Percentiles rank a stretch among this genome's conserved stretches.
Evolutionary conservation across 2,797 vertebrate species (phyloP).

Genomic region (Falco novaeseelandiae): DNA sequence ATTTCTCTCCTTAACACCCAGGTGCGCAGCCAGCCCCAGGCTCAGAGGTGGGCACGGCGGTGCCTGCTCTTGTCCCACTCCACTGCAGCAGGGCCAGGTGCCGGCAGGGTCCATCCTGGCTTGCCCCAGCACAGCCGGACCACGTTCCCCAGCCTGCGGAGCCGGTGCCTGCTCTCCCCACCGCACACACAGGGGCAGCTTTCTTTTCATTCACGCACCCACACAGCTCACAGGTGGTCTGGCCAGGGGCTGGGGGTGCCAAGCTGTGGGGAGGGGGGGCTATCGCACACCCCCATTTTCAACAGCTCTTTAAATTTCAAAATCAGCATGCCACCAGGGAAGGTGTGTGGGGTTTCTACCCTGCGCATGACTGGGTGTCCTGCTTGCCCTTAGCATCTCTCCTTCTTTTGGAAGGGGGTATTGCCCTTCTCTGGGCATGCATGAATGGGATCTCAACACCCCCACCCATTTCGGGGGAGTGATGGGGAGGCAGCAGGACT

Average conservation of each 20-base stretch:
- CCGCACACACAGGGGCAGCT: neutral
- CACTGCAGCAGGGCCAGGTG: accelerated
- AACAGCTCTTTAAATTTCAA: neutral
- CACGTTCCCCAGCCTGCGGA: accelerated
- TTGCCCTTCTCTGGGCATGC: neutral
- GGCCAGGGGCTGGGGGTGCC: neutral
- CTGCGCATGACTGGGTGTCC: neutral
- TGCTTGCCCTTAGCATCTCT: neutral
- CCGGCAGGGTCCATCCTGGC: accelerated
- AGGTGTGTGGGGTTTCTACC: neutral
- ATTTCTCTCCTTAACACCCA: neutral
- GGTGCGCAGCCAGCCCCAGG: neutral
- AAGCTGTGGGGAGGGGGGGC: accelerated
- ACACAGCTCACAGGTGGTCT: neutral
- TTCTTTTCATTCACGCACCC: neutral
- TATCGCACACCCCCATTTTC: neutral
- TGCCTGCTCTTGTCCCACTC: neutral
- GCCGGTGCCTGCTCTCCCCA: neutral
- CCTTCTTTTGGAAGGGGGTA: neutral
- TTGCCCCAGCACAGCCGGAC: accelerated
- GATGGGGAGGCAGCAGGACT: neutral
- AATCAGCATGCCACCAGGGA: neutral
- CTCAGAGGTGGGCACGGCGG: accelerated
- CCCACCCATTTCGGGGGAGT: neutral
- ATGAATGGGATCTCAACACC: accelerated